These are phyloP conservation scores for Polymixis flavicincta DNA, from an alignment of 2,888 invertebrate species.

Conservation along the genomic window DNA sequence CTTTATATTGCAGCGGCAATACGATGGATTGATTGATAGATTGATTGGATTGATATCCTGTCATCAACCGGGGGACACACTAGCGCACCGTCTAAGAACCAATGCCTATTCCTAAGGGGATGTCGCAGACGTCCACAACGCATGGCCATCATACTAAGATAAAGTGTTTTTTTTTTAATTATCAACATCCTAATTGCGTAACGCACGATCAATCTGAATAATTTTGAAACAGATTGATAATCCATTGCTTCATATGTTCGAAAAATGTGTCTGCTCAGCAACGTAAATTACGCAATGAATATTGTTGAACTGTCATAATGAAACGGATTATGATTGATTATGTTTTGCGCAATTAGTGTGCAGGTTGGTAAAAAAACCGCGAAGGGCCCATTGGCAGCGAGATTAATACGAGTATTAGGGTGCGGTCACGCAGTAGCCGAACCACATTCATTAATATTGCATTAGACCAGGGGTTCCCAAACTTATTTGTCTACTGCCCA, in stretches of 20 bases:
- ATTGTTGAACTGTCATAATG: too few species aligned
- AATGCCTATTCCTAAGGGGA: slow-evolving; percentile 19
- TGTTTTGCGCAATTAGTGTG: too few species aligned
- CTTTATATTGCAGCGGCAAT: too few species aligned
- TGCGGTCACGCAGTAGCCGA: slow-evolving; percentile 59
- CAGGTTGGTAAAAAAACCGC: slow-evolving; percentile 33
- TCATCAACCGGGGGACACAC: not conserved
- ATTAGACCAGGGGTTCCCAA: too few species aligned
- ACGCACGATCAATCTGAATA: too few species aligned
- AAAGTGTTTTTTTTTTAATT: slow-evolving; percentile 25
- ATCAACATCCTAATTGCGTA: not conserved
- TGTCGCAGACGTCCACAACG: slow-evolving; percentile 7
- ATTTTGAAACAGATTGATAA: too few species aligned
- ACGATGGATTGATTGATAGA: slow-evolving; percentile 12
- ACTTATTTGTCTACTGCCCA: too few species aligned
- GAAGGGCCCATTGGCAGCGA: slow-evolving; percentile 16
- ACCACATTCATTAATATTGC: slow-evolving; percentile 68
- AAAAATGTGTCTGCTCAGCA: too few species aligned
- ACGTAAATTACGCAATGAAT: too few species aligned
- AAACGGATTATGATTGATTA: too few species aligned
- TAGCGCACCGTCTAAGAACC: not conserved
- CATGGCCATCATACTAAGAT: slow-evolving; percentile 10
- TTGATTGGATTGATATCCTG: slow-evolving; percentile 14
- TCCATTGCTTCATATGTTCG: too few species aligned
- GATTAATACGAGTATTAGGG: slow-evolving; percentile 51